Evolutionary conservation across 2,888 invertebrate species (phyloP).

Genomic region (Athalia cordata): DNA sequence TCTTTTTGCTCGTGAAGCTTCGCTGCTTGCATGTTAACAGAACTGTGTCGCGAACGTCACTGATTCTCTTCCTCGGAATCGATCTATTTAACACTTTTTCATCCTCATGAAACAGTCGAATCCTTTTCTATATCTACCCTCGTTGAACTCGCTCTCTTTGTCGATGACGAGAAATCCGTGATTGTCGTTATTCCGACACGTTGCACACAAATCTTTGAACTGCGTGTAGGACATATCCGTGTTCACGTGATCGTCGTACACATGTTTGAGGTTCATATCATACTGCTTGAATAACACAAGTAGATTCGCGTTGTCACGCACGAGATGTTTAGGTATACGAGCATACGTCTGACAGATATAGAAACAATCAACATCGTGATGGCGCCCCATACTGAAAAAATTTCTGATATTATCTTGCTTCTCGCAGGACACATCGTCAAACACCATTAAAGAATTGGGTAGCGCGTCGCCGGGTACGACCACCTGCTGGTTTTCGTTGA

Average conservation of each 20-base stretch:
- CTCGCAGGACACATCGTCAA: slow-evolving; percentile 50
- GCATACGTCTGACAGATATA: slow-evolving; percentile 55
- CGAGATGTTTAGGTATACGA: slow-evolving; percentile 62
- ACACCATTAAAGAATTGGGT: slow-evolving; percentile 15
- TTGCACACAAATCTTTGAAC: slow-evolving; percentile 51
- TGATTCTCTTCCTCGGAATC: slow-evolving; percentile 26
- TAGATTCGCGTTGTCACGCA: slow-evolving; percentile 54
- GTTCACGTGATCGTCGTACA: slow-evolving; percentile 56
- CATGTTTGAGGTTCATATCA: slow-evolving; percentile 55
- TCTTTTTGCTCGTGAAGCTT: slow-evolving; percentile 39
- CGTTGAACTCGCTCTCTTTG: slow-evolving; percentile 52
- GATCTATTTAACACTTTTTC: slow-evolving; percentile 39
- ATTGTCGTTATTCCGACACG: slow-evolving; percentile 54
- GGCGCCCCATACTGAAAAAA: slow-evolving; percentile 49
- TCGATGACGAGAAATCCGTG: slow-evolving; percentile 55
- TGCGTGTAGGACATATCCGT: slow-evolving; percentile 52
- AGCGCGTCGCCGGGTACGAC: not conserved
- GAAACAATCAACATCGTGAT: slow-evolving; percentile 46
- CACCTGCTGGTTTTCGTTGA: slow-evolving; percentile 4
- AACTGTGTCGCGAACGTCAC: not conserved
- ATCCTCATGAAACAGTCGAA: slow-evolving; percentile 49
- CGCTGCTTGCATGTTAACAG: slow-evolving; percentile 40
- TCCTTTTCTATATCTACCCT: slow-evolving; percentile 54
- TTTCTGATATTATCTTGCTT: slow-evolving; percentile 46
- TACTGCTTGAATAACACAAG: slow-evolving; percentile 55